Base-by-base conservation (phyloP, 2,888 invertebrate genomes). In the Drosophila neonasuta region DNA sequence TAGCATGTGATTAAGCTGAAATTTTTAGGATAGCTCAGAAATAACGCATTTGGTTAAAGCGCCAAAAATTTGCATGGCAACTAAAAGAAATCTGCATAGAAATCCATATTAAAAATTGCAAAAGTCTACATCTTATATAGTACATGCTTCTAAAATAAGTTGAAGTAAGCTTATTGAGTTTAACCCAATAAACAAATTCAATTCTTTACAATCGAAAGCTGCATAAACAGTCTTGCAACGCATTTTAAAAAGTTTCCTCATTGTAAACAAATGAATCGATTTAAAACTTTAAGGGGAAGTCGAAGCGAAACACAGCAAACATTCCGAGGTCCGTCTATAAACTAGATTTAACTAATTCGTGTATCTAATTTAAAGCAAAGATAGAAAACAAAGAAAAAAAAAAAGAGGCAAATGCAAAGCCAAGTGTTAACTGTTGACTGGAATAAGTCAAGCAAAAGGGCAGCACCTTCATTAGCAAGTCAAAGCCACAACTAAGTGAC, bases 381-480 rank as follows among this genome's bases (percentile, higher is more conserved):
- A 6, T 29, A n/a, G 41, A 39, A 45, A 51, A 41, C 34, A 48
- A 51, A 44, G n/a, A 46, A 36, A 44, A 20, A 5, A 36, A n/a
- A 29, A 29, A 32, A 41, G 17, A 32, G 11, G 39, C 34, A 50
- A 50, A 36, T 15, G 17, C 48, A 49, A 49, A 32, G 15, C 42
- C 8, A 6, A 20, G 41, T 56, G 36, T 39, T 32, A 20, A 50
- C 44, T 50, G 17, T 58, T 29, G 9, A 11, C 24, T 32, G 13
- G 50, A 55, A 49, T 24, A 55, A 55, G 45, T 66, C 57, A 54
- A 44, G 17, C 20, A 39, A 39, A 44, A 73, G 74, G 68, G 34
- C 78, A 69, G 42, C 71, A 39, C 13, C 48, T 52, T 46, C 30
- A 76, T 73, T 73, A 76, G 77, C 72, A 76, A 73, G 59, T 76